phyloP scores from a whole-genome alignment of 1,140 invertebrate genomes.

The Trachelipus rathkii region DNA sequence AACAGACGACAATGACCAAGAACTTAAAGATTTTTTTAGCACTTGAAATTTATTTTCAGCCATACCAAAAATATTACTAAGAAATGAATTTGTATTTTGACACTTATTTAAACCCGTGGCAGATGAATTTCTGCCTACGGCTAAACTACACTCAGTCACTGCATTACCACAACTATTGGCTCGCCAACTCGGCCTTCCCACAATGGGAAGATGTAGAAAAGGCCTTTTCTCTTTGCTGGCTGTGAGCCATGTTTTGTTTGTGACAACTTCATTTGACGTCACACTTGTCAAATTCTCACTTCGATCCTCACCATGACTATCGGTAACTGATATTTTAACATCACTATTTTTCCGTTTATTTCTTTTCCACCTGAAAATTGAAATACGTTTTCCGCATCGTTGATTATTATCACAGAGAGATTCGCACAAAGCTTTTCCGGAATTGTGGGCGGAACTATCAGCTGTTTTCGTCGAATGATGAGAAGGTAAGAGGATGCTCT shows the following conservation, averaged over 20 bases:
- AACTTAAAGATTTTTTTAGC: conserved; percentile 1
- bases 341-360: neutral
- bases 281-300: neutral
- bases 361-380: neutral
- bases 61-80: neutral
- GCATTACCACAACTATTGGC: neutral
- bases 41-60: conserved; percentile 1
- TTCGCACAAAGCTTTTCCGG: neutral
- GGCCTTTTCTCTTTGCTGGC: neutral
- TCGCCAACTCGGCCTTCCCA: neutral
- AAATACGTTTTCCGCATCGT: neutral
- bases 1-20: neutral
- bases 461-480: neutral
- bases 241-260: neutral
- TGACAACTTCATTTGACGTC: neutral
- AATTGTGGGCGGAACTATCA: neutral
- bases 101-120: neutral
- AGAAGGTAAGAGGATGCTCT: neutral
- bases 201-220: neutral
- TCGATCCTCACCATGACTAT: neutral
- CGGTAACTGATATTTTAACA: neutral
- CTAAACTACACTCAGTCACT: conserved; percentile 7
- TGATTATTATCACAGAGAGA: neutral
- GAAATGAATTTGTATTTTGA: neutral
- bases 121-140: neutral